phyloP scores from a whole-genome alignment of 2,797 vertebrate species.

The Peromyscus melanophrys region DNA sequence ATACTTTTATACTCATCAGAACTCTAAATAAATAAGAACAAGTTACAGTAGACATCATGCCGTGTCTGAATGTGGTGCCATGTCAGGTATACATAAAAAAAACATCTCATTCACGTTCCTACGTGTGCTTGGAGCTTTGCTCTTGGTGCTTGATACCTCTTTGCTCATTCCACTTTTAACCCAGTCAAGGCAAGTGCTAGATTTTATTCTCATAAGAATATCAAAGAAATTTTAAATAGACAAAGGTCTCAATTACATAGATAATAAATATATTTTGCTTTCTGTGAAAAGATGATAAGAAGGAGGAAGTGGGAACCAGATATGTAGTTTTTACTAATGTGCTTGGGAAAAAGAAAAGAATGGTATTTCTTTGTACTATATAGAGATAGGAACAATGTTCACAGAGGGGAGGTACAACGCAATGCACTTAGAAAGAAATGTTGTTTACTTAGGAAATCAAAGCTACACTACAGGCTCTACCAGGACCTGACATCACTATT shows the following conservation, averaged over 20 bases:
- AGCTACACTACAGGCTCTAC: not conserved
- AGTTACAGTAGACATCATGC: not conserved
- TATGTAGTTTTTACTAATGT: not conserved
- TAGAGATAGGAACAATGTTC: not conserved
- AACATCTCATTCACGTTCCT: not conserved
- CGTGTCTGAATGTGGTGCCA: not conserved
- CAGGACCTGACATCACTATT: not conserved
- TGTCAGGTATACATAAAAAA: not conserved
- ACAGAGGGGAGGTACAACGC: too few species aligned
- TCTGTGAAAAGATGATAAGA: not conserved
- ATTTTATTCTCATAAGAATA: not conserved
- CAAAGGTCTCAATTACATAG: not conserved
- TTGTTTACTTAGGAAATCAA: not conserved
- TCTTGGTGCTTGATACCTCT: not conserved
- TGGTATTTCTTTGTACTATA: not conserved
- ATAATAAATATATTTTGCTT: not conserved
- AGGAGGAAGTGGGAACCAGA: not conserved
- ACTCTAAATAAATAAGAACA: not conserved
- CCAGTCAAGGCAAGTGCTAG: not conserved
- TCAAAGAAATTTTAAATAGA: conserved; percentile 29
- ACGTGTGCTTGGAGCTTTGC: not conserved
- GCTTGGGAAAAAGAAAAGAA: not conserved
- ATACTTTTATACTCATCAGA: not conserved
- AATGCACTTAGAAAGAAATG: not conserved
- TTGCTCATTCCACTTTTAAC: not conserved